Base-by-base conservation (phyloP, 92 coral and sea anemone species). In the Actinernus sp. region DNA sequence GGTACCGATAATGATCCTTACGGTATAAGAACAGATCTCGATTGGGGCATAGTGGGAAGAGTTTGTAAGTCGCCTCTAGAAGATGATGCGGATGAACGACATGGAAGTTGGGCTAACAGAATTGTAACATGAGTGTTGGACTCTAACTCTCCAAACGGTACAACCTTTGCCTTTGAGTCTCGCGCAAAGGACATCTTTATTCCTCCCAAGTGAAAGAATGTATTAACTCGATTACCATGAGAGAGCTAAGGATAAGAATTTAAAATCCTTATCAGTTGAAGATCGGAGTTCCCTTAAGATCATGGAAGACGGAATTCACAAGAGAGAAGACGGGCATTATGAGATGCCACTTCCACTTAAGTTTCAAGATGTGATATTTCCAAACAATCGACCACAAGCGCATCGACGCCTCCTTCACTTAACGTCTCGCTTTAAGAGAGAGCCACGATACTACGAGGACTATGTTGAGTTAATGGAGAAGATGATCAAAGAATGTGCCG, bases 1-100 rank as follows among this genome's bases (percentile, higher is more conserved):
- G 90, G 90, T 0, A 0, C n/a, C 0, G 75, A 71, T 8, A 1
- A 78, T 13, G 82, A 78, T 17, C 82, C 91, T 4, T 78, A 78
- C 21, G 82, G 71, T 3, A 72, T 68, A 1, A 46, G 49, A 26
- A 76, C 90, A 1, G 75, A 61, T 17, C 75, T 84, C 23, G 80
- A 84, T 43, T 84, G 90, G 80, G 90, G 84, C 11, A 72, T 84
- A 43, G 55, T 84, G 3, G 85, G 81, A 16, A 34, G 70, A 28
- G 76, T 78, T 3, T 64, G 85, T 32, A 52, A 64, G 32, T 14
- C 50, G 24, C 52, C 67, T 29, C 49, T 21, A 24, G 45, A 52
- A 10, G 31, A 10, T 2, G 39, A 48, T 16, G 70, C 49, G 18
- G 6, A 55, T 14, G 41, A n/a, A n/a, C n/a, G n/a, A n/a, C n/a